Percentiles rank a stretch among this genome's conserved stretches.
Evolutionary conservation across 2,888 invertebrate genomes (phyloP).

Genomic region (Idaea dimidiata): DNA sequence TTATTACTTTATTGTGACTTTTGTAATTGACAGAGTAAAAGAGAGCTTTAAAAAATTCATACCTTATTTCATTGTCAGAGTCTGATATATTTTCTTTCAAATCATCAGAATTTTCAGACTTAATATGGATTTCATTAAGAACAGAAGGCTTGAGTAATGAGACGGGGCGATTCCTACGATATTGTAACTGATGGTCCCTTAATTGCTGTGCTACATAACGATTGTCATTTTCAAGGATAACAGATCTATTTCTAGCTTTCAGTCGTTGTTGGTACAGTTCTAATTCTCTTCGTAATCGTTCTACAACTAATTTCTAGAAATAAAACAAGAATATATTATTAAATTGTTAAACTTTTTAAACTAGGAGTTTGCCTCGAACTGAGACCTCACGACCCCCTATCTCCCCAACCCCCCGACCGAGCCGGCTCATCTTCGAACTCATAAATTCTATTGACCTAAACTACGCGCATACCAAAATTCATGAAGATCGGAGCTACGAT

Average conservation of each 20-base stretch:
- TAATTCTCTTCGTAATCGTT: constrained; percentile 78
- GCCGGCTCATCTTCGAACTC: too few species aligned
- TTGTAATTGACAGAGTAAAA: too few species aligned
- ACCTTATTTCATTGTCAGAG: constrained; percentile 51
- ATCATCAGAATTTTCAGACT: constrained; percentile 61
- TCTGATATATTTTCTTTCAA: constrained; percentile 58
- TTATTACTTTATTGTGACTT: too few species aligned
- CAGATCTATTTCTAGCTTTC: constrained; percentile 66
- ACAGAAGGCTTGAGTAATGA: constrained; percentile 73
- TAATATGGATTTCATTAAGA: constrained; percentile 70
- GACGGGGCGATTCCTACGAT: constrained; percentile 57
- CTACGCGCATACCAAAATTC: too few species aligned
- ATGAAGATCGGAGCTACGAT: too few species aligned
- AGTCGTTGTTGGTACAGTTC: constrained; percentile 76
- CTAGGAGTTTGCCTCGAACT: too few species aligned
- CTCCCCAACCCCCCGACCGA: too few species aligned
- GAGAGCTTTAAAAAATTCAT: not conserved
- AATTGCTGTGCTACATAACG: constrained; percentile 70
- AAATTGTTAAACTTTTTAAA: not conserved
- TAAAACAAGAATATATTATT: constrained; percentile 11
- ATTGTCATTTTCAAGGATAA: constrained; percentile 69
- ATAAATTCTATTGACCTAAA: too few species aligned
- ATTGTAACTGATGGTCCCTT: constrained; percentile 66
- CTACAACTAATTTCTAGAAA: constrained; percentile 79
- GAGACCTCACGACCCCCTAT: too few species aligned